Percentiles rank a stretch among this genome's conserved stretches.
These are phyloP conservation scores for Trematomus loennbergii DNA, from an alignment of 2,113 vertebrate genomes.

Conservation along the genomic window DNA sequence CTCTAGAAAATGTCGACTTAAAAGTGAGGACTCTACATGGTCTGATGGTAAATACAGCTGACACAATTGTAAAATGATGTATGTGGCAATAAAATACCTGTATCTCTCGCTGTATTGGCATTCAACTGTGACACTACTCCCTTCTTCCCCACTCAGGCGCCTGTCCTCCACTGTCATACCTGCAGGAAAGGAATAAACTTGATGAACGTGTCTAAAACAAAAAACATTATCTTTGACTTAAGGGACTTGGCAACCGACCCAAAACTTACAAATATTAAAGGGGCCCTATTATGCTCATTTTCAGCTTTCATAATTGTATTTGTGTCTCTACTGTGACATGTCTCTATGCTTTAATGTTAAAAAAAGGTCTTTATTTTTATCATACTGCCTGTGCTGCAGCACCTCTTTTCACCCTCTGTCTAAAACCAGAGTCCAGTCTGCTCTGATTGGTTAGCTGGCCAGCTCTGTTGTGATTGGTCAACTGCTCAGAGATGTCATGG, in stretches of 20 bases:
- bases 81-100: conserved; percentile 68
- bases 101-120: conserved; percentile 81
- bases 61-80: not conserved
- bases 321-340: too few species aligned
- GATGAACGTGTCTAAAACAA: not conserved
- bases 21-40: not conserved
- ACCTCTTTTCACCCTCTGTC: too few species aligned
- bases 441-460: too few species aligned
- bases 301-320: too few species aligned
- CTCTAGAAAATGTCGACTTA: not conserved
- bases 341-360: too few species aligned
- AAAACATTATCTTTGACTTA: not conserved
- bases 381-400: too few species aligned
- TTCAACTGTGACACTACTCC: conserved; percentile 65
- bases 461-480: too few species aligned
- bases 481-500: too few species aligned
- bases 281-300: not conserved
- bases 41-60: conserved; percentile 4
- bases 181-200: conserved; percentile 45
- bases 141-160: conserved; percentile 75
- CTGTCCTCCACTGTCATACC: conserved; percentile 69
- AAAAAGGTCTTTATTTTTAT: too few species aligned
- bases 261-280: not conserved
- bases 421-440: too few species aligned
- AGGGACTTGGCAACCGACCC: not conserved